Percentiles rank a stretch among this genome's conserved stretches.
Conservation (phyloP, 1,140 invertebrate genomes). For the Grapholita molesta region DNA sequence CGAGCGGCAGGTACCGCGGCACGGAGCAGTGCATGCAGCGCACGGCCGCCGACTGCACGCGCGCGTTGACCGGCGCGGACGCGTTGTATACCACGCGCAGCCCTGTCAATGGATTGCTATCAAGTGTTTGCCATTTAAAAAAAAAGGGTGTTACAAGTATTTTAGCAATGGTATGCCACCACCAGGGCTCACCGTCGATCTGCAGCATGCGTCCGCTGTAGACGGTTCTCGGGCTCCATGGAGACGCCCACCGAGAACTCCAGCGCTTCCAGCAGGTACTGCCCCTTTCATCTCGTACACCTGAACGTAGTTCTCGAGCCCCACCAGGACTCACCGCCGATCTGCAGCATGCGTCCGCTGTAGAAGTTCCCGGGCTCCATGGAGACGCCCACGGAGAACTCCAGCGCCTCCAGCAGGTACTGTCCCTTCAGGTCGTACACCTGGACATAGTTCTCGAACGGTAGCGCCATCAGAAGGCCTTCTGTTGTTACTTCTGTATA, state of each 20-base stretch:
- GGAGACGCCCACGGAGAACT: conserved; percentile 75
- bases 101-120: too few species aligned
- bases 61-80: conserved; percentile 74
- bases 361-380: conserved; percentile 57
- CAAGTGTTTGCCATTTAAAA: too few species aligned
- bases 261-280: conserved; percentile 80
- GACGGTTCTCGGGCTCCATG: conserved; percentile 52
- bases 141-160: too few species aligned
- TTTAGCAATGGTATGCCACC: too few species aligned
- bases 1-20: conserved; percentile 80
- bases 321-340: conserved; percentile 65
- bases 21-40: conserved; percentile 83
- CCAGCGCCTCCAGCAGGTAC: conserved; percentile 80
- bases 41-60: conserved; percentile 78
- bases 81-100: conserved; percentile 76
- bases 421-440: conserved; percentile 82
- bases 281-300: conserved; percentile 82
- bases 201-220: conserved; percentile 81
- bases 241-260: conserved; percentile 77
- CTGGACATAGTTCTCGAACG: conserved; percentile 86
- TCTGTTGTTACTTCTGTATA: conserved; percentile 81
- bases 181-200: conserved; percentile 68
- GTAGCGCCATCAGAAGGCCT: conserved; percentile 82
- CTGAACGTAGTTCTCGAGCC: conserved; percentile 83
- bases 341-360: conserved; percentile 81